A percentile compares a stretch with the other conserved stretches of the same genome.
Conservation (phyloP, 2,797 vertebrate genomes). For the Crotalus adamanteus region DNA sequence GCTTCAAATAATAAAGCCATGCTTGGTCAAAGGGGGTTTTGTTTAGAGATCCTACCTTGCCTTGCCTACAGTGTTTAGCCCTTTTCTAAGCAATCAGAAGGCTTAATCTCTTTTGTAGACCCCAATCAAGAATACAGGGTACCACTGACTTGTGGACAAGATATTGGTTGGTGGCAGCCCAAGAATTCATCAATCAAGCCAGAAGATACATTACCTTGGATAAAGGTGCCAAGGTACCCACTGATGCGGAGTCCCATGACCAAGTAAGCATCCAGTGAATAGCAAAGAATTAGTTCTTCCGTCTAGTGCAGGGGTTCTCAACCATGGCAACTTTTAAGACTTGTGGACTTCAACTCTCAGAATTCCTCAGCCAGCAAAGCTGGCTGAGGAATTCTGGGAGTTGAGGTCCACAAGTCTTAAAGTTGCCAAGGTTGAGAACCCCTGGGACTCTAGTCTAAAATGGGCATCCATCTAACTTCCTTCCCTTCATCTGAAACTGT, state of each 20-base stretch:
- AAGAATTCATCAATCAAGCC: slow-evolving; percentile 26
- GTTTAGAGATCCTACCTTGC: background rate
- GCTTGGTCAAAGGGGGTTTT: background rate
- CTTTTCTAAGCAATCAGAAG: background rate
- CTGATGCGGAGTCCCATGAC: slow-evolving; percentile 76
- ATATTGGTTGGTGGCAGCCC: slow-evolving; percentile 76
- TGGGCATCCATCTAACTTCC: too few species aligned
- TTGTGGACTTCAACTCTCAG: too few species aligned
- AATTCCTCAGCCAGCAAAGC: too few species aligned
- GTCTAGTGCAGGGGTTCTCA: too few species aligned
- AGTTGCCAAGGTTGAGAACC: too few species aligned
- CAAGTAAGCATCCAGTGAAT: slow-evolving; percentile 59
- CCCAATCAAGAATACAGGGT: slow-evolving; percentile 75
- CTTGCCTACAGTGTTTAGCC: background rate
- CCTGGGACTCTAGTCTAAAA: background rate
- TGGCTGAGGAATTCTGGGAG: too few species aligned
- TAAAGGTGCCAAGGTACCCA: slow-evolving; percentile 62
- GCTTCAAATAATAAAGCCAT: background rate
- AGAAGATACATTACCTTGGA: slow-evolving; percentile 68
- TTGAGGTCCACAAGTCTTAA: too few species aligned
- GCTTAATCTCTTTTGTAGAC: slow-evolving; percentile 59
- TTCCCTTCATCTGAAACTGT: background rate
- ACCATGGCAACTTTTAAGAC: too few species aligned
- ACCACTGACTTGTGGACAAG: slow-evolving; percentile 77
- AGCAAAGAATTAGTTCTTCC: background rate